Conservation (phyloP, 2,113 vertebrate species). For the Colossoma macropomum region DNA sequence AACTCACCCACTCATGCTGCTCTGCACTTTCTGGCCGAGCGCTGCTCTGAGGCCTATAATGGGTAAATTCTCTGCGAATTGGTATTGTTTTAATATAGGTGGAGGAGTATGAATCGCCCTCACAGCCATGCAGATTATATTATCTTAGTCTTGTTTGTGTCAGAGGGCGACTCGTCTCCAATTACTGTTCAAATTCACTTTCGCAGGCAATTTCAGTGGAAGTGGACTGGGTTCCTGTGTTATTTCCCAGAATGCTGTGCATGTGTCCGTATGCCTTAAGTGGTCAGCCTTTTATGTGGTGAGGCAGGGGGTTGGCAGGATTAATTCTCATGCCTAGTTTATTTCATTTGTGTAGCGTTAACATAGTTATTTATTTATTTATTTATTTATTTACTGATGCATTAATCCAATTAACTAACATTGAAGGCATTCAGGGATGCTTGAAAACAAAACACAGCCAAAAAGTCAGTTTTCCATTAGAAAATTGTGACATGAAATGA, state of each 20-base stretch:
- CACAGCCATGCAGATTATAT: too few species aligned
- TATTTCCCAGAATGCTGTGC: conserved; percentile 4
- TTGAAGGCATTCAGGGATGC: neutral
- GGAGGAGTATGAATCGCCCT: too few species aligned
- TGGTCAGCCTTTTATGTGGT: neutral
- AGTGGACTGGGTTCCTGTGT: neutral
- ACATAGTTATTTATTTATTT: neutral
- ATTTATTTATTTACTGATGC: neutral
- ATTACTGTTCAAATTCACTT: neutral
- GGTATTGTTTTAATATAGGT: too few species aligned
- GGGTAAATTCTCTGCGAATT: too few species aligned
- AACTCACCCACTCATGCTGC: too few species aligned
- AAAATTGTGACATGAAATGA: too few species aligned
- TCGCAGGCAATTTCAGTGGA: neutral
- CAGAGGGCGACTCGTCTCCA: too few species aligned
- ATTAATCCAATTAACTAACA: neutral
- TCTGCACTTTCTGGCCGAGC: neutral
- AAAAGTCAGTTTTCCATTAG: too few species aligned
- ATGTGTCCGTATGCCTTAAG: neutral
- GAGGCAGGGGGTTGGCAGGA: neutral
- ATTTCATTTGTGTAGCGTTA: neutral
- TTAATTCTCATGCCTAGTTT: neutral
- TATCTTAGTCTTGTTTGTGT: too few species aligned
- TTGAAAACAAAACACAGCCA: too few species aligned
- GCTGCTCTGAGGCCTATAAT: neutral